Base-by-base conservation (phyloP, 2,888 invertebrate genomes). In the Torymus tubicola region DNA sequence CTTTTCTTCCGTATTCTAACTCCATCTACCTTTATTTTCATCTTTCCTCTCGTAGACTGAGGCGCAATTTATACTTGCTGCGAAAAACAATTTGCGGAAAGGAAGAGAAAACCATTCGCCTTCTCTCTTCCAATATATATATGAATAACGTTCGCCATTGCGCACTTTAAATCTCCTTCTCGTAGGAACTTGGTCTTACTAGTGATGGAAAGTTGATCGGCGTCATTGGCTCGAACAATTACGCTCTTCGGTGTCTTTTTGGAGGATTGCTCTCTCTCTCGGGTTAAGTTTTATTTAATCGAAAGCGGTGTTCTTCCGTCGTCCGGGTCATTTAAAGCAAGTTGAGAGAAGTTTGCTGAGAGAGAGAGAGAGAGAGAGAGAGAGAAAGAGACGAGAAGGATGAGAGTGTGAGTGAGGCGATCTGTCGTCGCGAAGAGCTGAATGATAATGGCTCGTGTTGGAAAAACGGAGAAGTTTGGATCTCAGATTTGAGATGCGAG, bases 141-240 rank as follows among this genome's bases (percentile, higher is more conserved):
- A 42, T 8, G n/a, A n/a, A 42, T 42, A 77, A 77, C 70, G 70
- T 77, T 77, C 69, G 12, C 21, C 18, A 13, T 18, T n/a, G 57
- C 12, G 42, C n/a, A 31, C 75, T 52, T 50, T 77, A 77, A 77
- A 77, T 77, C 77, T 70, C 64, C 67, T 58, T 50, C 18, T 21
- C 8, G 21, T 12, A 18, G 10, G 57, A 68, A 75, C 53, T 75
- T 75, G 50, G 42, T 18, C 42, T n/a, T n/a, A n/a, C n/a, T 18
- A 50, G 63, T 21, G 63, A 70, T 77, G 57, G 70, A 77, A 77
- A 70, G 64, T 77, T 70, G 77, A 70, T 77, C 70, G 76, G 24
- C 16, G 31, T 67, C 67, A 64, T 64, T 67, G 18, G 24, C 14
- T 52, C 18, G 70, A 16, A 18, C 60, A 60, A 70, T 50, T 70